Evolutionary conservation across 2,888 invertebrate genomes (phyloP).

Genomic region (Anaspis maculata): DNA sequence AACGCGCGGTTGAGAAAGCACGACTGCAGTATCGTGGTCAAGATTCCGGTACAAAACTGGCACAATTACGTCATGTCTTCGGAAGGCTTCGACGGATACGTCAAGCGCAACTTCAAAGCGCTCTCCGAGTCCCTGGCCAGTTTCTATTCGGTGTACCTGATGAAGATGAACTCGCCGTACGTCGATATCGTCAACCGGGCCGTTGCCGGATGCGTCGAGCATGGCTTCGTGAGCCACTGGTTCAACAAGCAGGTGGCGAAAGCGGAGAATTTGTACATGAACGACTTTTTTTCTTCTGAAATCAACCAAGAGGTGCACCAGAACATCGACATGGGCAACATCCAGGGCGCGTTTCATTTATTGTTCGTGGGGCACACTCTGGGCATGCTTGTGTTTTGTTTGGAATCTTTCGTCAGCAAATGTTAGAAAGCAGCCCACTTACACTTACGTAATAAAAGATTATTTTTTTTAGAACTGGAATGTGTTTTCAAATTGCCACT

Average conservation of each 20-base stretch:
- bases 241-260: slow-evolving; percentile 8
- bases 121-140: slow-evolving; percentile 3
- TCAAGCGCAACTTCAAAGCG: slow-evolving; percentile 2
- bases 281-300: slow-evolving; percentile 1
- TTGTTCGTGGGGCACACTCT: too few relatives aligned
- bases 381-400: too few relatives aligned
- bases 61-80: slow-evolving; percentile 5
- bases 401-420: too few relatives aligned
- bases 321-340: slow-evolving; percentile 1
- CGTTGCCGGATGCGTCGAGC: slow-evolving; percentile 13
- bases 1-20: background rate
- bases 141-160: slow-evolving; percentile 16
- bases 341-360: slow-evolving; percentile 3
- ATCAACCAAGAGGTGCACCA: slow-evolving; percentile 1
- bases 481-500: too few relatives aligned
- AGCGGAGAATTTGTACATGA: slow-evolving; percentile 3
- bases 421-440: too few relatives aligned
- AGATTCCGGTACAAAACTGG: background rate
- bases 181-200: slow-evolving; percentile 15
- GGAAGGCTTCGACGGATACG: slow-evolving; percentile 5
- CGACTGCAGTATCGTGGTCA: slow-evolving; percentile 2
- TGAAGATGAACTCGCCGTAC: too few relatives aligned
- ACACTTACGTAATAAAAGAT: too few relatives aligned
- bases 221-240: slow-evolving; percentile 20
- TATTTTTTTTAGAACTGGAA: too few relatives aligned